Evolutionary conservation across 2,113 vertebrate species (phyloP), one percentile per base, ranked within the genome.

Genomic region (Chauna torquata): DNA sequence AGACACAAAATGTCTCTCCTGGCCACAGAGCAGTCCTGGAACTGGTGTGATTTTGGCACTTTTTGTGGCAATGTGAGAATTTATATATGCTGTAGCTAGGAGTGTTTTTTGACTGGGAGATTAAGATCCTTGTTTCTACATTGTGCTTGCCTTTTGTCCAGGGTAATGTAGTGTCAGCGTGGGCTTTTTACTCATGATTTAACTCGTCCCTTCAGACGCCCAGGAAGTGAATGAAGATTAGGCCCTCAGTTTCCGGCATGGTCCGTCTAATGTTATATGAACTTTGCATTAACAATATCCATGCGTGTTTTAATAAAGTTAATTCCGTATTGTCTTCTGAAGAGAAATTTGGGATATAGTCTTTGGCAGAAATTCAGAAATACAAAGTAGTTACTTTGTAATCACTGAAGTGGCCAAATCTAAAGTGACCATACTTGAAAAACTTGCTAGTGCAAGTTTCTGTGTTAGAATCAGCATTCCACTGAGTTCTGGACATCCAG

Each of bases 11-110:
- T 3, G 19, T 27, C 49, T 75, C 36, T 70, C 18, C 34, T 12
- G 14, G 27, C 49, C 20, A 11, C 49, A 52, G 52, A n/a, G 55
- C 36, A 52, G 19, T 23, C 30, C 36, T 44, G 75, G 47, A n/a
- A 55, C 13, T 61, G 23, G 3, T 0, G 3, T 55, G 50, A 25
- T 70, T 81, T 55, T 1, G 8, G 34, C 15, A 16, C 47, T 74
- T 61, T 49, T 44, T 59, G n/a, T 30, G 36, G 65, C 16, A 22
- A 7, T 10, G 30, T 27, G 58, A 40, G 45, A 52, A 65, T 54
- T 78, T 40, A 24, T 9, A 17, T 1, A 1, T n/a, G 22, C 23
- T 30, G 6, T 23, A 65, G 34, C 36, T 40, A 11, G 18, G 44
- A 64, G 58, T 20, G 58, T 0, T 7, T 36, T 69, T 68, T 36